Conservation (phyloP, 1,140 invertebrate genomes). For the Drosophila equinoxialis region DNA sequence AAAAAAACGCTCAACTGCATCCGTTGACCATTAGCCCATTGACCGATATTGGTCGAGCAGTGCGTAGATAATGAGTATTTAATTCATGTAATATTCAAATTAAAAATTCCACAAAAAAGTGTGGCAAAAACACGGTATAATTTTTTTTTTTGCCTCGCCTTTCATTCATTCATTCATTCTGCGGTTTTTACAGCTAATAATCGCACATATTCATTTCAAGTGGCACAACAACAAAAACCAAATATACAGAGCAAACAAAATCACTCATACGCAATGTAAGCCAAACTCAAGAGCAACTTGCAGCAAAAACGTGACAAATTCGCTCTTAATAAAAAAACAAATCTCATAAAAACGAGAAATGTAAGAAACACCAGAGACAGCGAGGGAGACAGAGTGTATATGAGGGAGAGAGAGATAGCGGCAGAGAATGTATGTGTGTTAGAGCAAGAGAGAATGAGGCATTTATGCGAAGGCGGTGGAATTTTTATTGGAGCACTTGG, state of each 20-base stretch:
- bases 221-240: constrained; percentile 36
- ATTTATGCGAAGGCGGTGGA: constrained; percentile 68
- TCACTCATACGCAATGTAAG: constrained; percentile 67
- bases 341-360: constrained; percentile 13
- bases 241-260: constrained; percentile 32
- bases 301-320: constrained; percentile 49
- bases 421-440: constrained; percentile 2
- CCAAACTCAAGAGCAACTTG: constrained; percentile 64
- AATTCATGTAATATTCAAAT: constrained; percentile 80
- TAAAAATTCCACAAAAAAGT: constrained; percentile 60
- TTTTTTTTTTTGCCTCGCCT: constrained; percentile 27
- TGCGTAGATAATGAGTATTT: constrained; percentile 73
- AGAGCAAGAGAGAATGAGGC: constrained; percentile 52
- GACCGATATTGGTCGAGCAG: constrained; percentile 63
- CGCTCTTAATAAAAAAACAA: constrained; percentile 64
- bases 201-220: constrained; percentile 78
- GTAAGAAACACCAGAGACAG: background rate
- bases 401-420: constrained; percentile 24
- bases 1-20: constrained; percentile 23
- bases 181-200: constrained; percentile 56
- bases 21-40: constrained; percentile 73
- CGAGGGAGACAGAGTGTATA: constrained; percentile 21
- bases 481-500: constrained; percentile 80
- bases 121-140: constrained; percentile 62
- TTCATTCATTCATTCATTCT: constrained; percentile 9